These are phyloP conservation scores for Anomalospiza imberbis DNA, from an alignment of 2,797 vertebrate species.

Conservation along the genomic window DNA sequence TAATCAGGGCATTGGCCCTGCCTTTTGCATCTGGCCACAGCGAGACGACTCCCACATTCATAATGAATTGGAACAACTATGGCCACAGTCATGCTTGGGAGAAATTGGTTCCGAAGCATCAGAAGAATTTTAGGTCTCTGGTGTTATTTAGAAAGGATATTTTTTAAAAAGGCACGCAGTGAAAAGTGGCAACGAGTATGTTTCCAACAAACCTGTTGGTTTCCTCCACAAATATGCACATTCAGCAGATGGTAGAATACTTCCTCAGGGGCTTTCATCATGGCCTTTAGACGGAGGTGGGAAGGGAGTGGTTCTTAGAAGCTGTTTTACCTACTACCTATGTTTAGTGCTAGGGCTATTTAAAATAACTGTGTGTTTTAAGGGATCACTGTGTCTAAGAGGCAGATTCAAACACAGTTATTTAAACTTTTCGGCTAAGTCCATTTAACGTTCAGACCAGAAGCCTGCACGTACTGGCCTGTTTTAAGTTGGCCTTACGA, in stretches of 20 bases:
- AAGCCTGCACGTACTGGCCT: rapidly evolving
- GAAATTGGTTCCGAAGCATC: rapidly evolving
- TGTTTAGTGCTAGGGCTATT: background rate
- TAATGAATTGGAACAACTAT: rapidly evolving
- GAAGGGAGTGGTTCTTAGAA: background rate
- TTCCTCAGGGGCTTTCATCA: background rate
- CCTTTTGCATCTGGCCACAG: too few relatives aligned
- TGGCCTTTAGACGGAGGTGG: rapidly evolving
- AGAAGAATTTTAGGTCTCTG: background rate
- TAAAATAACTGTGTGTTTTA: background rate
- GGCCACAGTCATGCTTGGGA: background rate
- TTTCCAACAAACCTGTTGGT: background rate
- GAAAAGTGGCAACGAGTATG: background rate
- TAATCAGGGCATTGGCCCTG: background rate
- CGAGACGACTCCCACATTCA: rapidly evolving
- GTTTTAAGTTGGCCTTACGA: rapidly evolving
- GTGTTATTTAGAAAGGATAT: background rate
- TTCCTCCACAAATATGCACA: background rate
- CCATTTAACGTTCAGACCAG: rapidly evolving
- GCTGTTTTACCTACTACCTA: background rate
- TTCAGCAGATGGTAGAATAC: background rate
- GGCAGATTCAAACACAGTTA: background rate
- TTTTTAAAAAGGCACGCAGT: background rate
- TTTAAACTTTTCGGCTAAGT: background rate
- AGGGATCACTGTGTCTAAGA: rapidly evolving